Percentiles rank a stretch among this genome's conserved stretches.
Evolutionary conservation across 2,888 invertebrate genomes (phyloP).

Genomic region (Epinotia demarniana): DNA sequence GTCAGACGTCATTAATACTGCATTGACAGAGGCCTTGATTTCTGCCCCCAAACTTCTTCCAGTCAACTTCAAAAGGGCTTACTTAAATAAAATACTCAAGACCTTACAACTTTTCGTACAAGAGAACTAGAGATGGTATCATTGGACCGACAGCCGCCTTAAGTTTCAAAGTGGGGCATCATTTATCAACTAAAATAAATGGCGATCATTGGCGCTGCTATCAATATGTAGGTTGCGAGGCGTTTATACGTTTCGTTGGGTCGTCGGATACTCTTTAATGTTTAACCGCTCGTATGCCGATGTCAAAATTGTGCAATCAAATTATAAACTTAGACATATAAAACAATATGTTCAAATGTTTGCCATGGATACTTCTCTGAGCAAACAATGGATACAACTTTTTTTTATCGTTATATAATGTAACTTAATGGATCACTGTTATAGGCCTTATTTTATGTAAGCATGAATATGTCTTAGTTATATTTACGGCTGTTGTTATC

Average conservation of each 20-base stretch:
- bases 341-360: too few species aligned
- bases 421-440: too few species aligned
- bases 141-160: slow-evolving; percentile 10
- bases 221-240: slow-evolving; percentile 12
- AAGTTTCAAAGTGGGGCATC: slow-evolving; percentile 34
- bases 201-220: slow-evolving; percentile 20
- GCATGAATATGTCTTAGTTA: too few species aligned
- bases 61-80: neutral
- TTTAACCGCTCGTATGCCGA: too few species aligned
- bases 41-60: neutral
- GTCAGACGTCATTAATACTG: slow-evolving; percentile 25
- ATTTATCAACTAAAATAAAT: slow-evolving; percentile 40
- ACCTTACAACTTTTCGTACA: neutral
- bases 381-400: too few species aligned
- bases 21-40: slow-evolving; percentile 27
- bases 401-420: too few species aligned
- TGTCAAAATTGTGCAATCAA: too few species aligned
- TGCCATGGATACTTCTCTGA: too few species aligned
- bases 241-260: neutral
- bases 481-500: too few species aligned
- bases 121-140: slow-evolving; percentile 21
- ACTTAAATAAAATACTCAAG: neutral
- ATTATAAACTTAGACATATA: too few species aligned
- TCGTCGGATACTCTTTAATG: neutral
- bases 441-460: too few species aligned